Evolutionary conservation across 2,113 vertebrate genomes (phyloP), one percentile per base, ranked within the genome.

Genomic region (Zootoca vivipara): DNA sequence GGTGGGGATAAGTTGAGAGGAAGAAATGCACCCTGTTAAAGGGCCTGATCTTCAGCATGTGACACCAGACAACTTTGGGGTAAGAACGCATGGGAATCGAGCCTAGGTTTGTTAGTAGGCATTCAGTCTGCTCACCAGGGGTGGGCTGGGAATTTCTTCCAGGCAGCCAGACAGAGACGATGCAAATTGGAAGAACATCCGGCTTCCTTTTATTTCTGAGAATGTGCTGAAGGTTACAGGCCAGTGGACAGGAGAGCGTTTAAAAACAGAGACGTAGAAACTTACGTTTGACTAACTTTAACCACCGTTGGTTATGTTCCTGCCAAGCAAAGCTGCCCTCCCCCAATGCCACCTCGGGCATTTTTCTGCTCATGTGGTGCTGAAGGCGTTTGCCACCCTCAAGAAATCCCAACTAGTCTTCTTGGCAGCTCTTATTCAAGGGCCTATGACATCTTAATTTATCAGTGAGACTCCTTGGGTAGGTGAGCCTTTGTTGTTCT

Each of bases 401-500:
- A 86, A n/a, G 28, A 86, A 91, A n/a, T 91, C 89, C 92, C 87
- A 89, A 90, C 92, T 89, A 92, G 90, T 94, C 85, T 91, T 90
- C 93, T 85, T 88, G 93, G 92, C 93, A 93, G 90, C 84, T 91
- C 89, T 88, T 92, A 93, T 92, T 94, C 90, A 88, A 64, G 8
- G 64, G 79, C 15, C 20, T 3, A 52, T 26, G 74, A 7, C 46
- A 1, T 93, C 85, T 93, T 90, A 90, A 91, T 95, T 42, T 92
- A 93, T 93, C 89, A 92, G 93, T 93, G 93, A 90, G 80, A 83
- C 89, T 93, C 7, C 88, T 91, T 90, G 85, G 85, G 88, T 86
- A 91, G 87, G 93, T 87, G 90, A 89, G 65, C 8, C 88, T 93
- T 87, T 91, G 85, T 87, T 91, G 87, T 93, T 94, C 90, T 89